Percentiles rank a stretch among this genome's conserved stretches.
These are phyloP conservation scores for Neelides sp. DNA, from an alignment of 1,140 invertebrate genomes.

Conservation along the genomic window DNA sequence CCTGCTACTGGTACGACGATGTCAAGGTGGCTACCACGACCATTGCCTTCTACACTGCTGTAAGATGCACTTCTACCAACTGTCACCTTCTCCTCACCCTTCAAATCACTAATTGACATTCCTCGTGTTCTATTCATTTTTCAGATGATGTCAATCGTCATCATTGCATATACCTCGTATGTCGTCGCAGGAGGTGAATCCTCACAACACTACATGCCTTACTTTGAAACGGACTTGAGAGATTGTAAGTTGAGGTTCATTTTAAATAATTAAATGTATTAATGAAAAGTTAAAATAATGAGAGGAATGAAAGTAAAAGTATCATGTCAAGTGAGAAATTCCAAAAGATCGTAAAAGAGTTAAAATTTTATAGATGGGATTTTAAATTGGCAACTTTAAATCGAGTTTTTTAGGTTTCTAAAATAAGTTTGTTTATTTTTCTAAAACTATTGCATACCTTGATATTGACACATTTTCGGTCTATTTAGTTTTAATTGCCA, in stretches of 20 bases:
- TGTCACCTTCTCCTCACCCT: background rate
- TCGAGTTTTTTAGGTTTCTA: conserved; percentile 11
- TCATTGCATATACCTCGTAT: conserved; percentile 60
- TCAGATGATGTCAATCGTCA: conserved; percentile 52
- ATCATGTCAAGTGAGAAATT: no score
- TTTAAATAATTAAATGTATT: no score
- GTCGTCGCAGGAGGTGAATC: conserved; percentile 71
- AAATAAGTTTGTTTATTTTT: conserved; percentile 33
- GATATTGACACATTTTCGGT: background rate
- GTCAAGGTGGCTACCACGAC: conserved; percentile 59
- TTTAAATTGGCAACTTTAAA: conserved; percentile 15
- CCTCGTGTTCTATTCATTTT: conserved; percentile 27
- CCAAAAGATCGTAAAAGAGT: no score
- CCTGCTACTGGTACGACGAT: conserved; percentile 66
- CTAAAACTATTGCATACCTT: no score
- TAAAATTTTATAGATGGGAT: no score
- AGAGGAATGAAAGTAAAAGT: no score
- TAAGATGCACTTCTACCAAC: conserved; percentile 32
- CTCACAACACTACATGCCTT: conserved; percentile 67
- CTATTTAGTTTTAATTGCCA: conserved; percentile 11
- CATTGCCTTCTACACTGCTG: conserved; percentile 61
- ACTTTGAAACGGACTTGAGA: conserved; percentile 78
- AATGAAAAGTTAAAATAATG: no score
- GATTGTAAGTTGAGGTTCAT: no score
- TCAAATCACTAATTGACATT: background rate